Evolutionary conservation across 2,113 vertebrate genomes (phyloP), one percentile per base, ranked within the genome.

Genomic region (Phylloscopus trochilus): DNA sequence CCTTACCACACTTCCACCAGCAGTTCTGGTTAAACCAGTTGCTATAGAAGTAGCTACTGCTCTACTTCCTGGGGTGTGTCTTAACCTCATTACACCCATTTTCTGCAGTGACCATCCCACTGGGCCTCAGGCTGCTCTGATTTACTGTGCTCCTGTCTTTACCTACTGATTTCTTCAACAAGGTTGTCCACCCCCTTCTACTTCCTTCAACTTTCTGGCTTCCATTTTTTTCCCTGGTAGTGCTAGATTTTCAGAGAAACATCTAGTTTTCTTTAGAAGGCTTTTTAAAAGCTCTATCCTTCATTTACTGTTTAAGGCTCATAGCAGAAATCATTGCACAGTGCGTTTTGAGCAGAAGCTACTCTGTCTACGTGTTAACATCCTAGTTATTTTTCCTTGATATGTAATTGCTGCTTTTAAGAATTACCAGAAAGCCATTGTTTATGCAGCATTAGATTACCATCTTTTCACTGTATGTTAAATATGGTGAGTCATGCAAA

Each of bases 401-500:
- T 8, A 11, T 59, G 10, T 78, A 88, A 94, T 92, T 94, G 44
- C 76, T 83, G 79, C 83, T 92, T 94, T 96, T 94, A 91, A 92
- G 85, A 89, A 81, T 94, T 95, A 83, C 35, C 76, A 93, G 90
- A 75, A 83, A 87, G 23, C 31, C 51, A 55, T 84, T 95, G 93
- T 95, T 96, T 90, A 46, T 90, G 93, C 90, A 93, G 79, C 80
- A 64, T 88, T 75, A 89, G 68, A 88, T 97, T 93, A 88, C 88
- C 68, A 49, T 44, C 60, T 93, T 93, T 90, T 94, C 85, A 81
- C 77, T 74, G 62, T 82, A 78, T 52, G 4, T 95, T 92, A 93
- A 96, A 94, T 77, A 94, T 75, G 81, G 68, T 97, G 96, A 95
- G 82, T 97, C 95, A 96, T 52, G 13, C 72, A 22, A 72, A 75